Evolutionary conservation across 2,797 vertebrate genomes (phyloP), one percentile per base, ranked within the genome.

Genomic region (Sphaeramia orbicularis): DNA sequence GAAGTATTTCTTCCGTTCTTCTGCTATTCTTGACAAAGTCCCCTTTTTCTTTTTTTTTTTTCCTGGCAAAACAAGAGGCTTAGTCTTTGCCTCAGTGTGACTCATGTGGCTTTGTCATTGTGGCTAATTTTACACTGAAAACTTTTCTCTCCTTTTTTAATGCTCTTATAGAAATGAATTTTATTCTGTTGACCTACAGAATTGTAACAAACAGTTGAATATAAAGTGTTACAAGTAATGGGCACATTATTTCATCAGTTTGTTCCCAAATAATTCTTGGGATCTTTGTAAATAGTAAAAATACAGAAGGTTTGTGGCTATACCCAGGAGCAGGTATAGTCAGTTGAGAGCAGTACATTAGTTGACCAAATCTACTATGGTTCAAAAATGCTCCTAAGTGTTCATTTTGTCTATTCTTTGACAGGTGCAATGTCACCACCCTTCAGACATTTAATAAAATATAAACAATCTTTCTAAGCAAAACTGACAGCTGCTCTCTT

Each of bases 21-120:
- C 45, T 0, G n/a, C 42, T 10, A 45, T 37, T 12, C 5, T 27
- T 16, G 65, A 52, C 53, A 45, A 30, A 45, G 61, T 47, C 13
- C 10, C 11, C 37, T 47, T 65, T 21, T 49, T 47, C 13, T 10
- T 11, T 42, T 47, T 65, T 32, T 49, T 51, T 35, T 27, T 27
- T 8, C 18, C 32, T 30, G 14, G 30, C 42, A 58, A 53, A 65
- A 74, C 53, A 65, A 71, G 47, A 45, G 45, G 27, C 38, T 64
- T 59, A 68, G 54, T 78, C 68, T 68, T 57, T 64, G 15, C 19
- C 47, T 71, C 51, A 62, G 62, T 30, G 6, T 81, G 77, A 76
- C 64, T 65, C 54, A 55, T 62, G 32, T 62, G 32, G 55, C 70
- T 74, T 9, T 61, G 18, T 66, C 74, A 65, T 70, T 19, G 48